Percentiles rank a stretch among this genome's conserved stretches.
Evolutionary conservation across 2,113 vertebrate genomes (phyloP).

Genomic region (Clinocottus analis): DNA sequence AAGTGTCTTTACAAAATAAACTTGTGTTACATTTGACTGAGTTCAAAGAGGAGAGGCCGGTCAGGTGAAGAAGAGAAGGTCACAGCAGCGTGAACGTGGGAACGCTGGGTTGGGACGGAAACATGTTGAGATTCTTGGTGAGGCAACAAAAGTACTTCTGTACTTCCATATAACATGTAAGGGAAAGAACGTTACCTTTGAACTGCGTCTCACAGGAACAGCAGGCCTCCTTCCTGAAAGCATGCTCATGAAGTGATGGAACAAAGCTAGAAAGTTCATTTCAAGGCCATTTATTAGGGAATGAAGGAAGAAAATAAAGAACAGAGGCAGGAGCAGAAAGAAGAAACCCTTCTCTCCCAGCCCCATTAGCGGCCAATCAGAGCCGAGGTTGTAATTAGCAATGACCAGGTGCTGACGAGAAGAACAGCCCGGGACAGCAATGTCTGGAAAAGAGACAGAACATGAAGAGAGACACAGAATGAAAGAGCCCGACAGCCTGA

Average conservation of each 20-base stretch:
- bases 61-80: background rate
- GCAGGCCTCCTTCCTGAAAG: background rate
- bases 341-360: slow-evolving; percentile 21
- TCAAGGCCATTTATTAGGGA: background rate
- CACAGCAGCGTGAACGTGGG: background rate
- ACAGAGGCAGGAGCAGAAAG: background rate
- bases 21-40: background rate
- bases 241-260: too few species aligned
- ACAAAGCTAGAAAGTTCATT: background rate
- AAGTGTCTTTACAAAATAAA: background rate
- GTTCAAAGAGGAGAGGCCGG: too few species aligned
- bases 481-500: slow-evolving; percentile 12
- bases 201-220: background rate
- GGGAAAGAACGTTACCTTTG: background rate
- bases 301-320: background rate
- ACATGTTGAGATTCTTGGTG: too few species aligned
- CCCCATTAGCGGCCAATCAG: slow-evolving; percentile 52
- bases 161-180: too few species aligned
- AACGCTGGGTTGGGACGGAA: too few species aligned
- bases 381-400: slow-evolving; percentile 48
- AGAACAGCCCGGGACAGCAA: slow-evolving; percentile 24
- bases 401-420: slow-evolving; percentile 42
- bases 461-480: slow-evolving; percentile 40
- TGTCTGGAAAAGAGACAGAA: slow-evolving; percentile 30
- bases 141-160: too few species aligned